phyloP scores from a whole-genome alignment of 1,140 invertebrate species.

The Ceratitis capitata region DNA sequence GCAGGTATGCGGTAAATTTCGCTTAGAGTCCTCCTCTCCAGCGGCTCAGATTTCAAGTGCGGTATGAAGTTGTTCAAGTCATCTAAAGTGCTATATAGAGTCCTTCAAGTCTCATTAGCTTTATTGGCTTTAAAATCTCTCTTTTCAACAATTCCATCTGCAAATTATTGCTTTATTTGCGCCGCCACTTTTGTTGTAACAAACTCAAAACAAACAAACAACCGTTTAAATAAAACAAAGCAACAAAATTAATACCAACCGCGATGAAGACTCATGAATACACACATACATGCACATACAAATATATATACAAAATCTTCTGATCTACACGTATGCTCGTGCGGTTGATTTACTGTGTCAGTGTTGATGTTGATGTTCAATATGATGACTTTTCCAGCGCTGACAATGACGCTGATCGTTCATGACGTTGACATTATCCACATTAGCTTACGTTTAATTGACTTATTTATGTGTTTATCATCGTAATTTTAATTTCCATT shows the following conservation, averaged over 20 bases:
- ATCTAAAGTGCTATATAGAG: too few relatives aligned
- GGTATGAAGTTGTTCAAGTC: too few relatives aligned
- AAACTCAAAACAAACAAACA: background rate
- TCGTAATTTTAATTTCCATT: background rate
- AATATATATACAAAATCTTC: too few relatives aligned
- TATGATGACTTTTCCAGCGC: background rate
- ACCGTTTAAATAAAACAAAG: background rate
- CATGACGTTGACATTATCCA: slow-evolving; percentile 27
- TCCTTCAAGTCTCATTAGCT: too few relatives aligned
- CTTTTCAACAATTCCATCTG: slow-evolving; percentile 6
- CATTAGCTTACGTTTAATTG: background rate
- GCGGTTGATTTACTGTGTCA: background rate
- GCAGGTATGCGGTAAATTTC: too few relatives aligned
- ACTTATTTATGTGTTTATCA: slow-evolving; percentile 17
- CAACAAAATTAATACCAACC: background rate
- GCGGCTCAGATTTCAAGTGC: too few relatives aligned
- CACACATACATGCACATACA: too few relatives aligned
- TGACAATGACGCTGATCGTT: background rate
- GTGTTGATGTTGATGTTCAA: background rate
- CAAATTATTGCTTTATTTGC: slow-evolving; percentile 25
- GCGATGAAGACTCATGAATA: too few relatives aligned
- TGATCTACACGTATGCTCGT: background rate
- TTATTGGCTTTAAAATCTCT: too few relatives aligned
- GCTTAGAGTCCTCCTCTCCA: too few relatives aligned
- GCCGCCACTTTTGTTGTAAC: background rate